A percentile compares a stretch with the other conserved stretches of the same genome.
Evolutionary conservation across 2,888 invertebrate species (phyloP).

Genomic region (Scaptomyza polygonia): DNA sequence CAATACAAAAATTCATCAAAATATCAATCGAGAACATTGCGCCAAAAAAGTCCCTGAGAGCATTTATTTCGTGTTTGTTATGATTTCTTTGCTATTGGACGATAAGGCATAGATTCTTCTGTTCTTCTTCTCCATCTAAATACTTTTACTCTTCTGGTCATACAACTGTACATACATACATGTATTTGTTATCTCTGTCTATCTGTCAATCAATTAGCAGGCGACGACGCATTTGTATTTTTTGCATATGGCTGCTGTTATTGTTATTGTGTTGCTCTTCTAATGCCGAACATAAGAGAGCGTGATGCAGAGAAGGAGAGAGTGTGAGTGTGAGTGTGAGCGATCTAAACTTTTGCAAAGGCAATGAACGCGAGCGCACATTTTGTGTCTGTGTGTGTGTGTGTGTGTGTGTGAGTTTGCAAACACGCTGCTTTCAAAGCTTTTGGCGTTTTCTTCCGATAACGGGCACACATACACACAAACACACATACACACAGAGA

Average conservation of each 20-base stretch:
- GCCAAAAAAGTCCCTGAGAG: conserved; percentile 21
- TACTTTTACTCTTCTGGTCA: conserved; percentile 6
- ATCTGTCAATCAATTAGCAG: conserved; percentile 40
- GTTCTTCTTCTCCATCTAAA: neutral
- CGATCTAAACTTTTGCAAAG: conserved; percentile 66
- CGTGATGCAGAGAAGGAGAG: conserved; percentile 3
- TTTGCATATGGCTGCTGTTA: conserved; percentile 8
- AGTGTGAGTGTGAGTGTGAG: conserved; percentile 9
- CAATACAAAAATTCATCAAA: conserved; percentile 36
- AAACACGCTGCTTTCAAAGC: conserved; percentile 51
- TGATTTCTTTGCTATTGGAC: conserved; percentile 13
- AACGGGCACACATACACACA: conserved; percentile 63
- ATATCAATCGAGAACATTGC: conserved; percentile 26
- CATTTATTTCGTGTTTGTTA: conserved; percentile 3
- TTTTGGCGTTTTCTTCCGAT: conserved; percentile 80
- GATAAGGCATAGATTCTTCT: conserved; percentile 24
- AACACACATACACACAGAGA: conserved; percentile 6
- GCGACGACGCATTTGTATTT: conserved; percentile 12
- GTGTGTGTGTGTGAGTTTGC: conserved; percentile 29
- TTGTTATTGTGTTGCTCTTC: conserved; percentile 41
- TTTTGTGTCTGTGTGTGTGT: conserved; percentile 20
- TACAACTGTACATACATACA: neutral
- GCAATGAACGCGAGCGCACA: conserved; percentile 72
- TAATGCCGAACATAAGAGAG: conserved; percentile 35
- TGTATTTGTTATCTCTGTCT: conserved; percentile 23